Percentiles rank a stretch among this genome's conserved stretches.
Evolutionary conservation across 2,888 invertebrate genomes (phyloP).

Genomic region (Balanococcus diminutus): DNA sequence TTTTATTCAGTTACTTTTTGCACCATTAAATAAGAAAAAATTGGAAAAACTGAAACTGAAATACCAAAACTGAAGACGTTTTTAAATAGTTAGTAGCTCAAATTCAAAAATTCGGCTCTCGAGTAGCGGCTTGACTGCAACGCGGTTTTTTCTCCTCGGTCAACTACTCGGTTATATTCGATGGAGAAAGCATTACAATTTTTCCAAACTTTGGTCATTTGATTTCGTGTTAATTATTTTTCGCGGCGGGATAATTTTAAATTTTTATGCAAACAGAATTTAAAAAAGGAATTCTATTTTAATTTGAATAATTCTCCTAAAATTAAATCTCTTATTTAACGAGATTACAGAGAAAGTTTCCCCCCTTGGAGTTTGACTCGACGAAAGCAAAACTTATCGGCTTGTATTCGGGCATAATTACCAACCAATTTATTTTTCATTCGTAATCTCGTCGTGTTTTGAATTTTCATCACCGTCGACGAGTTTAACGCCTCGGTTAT

Average conservation of each 20-base stretch:
- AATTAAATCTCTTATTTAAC: constrained; percentile 37
- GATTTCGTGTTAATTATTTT: constrained; percentile 36
- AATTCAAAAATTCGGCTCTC: too few species aligned
- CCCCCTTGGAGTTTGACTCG: neutral
- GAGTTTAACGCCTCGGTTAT: neutral
- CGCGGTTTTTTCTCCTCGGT: too few species aligned
- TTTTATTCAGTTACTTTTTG: too few species aligned
- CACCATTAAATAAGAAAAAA: too few species aligned
- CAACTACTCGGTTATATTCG: neutral
- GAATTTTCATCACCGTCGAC: neutral
- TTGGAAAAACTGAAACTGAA: too few species aligned
- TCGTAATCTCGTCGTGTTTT: neutral
- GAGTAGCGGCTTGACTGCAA: too few species aligned
- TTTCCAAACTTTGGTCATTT: constrained; percentile 26
- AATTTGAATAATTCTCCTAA: constrained; percentile 36
- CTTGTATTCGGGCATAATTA: neutral
- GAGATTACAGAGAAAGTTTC: neutral
- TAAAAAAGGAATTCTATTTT: constrained; percentile 23
- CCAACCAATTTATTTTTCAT: neutral
- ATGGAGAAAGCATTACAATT: constrained; percentile 9
- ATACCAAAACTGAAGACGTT: too few species aligned
- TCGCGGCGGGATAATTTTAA: constrained; percentile 14
- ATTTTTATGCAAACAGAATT: constrained; percentile 41
- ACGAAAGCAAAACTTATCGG: neutral
- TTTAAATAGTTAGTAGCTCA: too few species aligned